Evolutionary conservation across 2,888 invertebrate species (phyloP), one percentile per base, ranked within the genome.

Genomic region (Escarpia spicata): DNA sequence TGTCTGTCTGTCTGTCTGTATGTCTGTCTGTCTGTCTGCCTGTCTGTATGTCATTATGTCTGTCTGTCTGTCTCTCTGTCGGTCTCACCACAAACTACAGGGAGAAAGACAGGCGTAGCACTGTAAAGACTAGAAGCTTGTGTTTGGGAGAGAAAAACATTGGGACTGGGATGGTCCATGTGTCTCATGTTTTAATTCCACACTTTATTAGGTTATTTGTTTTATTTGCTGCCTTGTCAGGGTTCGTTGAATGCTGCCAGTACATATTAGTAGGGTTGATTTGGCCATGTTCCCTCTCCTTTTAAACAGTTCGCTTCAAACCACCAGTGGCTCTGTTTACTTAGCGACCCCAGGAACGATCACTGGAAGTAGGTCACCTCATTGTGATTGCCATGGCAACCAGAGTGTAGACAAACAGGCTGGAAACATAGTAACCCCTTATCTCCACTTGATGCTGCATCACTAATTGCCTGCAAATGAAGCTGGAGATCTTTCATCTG

Each of bases 381-480:
- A 75, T 75, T 75, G 75, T 75, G 75, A 75, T 75, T 26, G 26
- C 26, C 75, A 75, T 75, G 75, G 75, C 75, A 75, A 75, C 75
- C 75, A 75, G 75, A 6, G 26, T 75, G 26, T 75, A 75, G 75
- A 75, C 75, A 75, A 75, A 19, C 75, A 75, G 75, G 6, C 75
- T 26, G 75, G 75, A 75, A 75, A 75, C 75, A 75, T 75, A 75
- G 75, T 75, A 75, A 6, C 75, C 75, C 3, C 6, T 75, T 75
- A 75, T 75, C 75, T 26, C 6, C 75, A 75, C 26, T 75, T 26
- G 26, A 19, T 75, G 75, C 26, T 75, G n/a, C 19, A 75, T 26
- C 75, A 75, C n/a, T 75, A 75, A 75, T 75, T 75, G n/a, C 75
- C 75, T 75, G 75, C 75, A 75, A 75, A 75, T 75, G 75, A 75